Base-by-base conservation (phyloP, 2,888 invertebrate genomes). In the Myopa tessellatipennis region DNA sequence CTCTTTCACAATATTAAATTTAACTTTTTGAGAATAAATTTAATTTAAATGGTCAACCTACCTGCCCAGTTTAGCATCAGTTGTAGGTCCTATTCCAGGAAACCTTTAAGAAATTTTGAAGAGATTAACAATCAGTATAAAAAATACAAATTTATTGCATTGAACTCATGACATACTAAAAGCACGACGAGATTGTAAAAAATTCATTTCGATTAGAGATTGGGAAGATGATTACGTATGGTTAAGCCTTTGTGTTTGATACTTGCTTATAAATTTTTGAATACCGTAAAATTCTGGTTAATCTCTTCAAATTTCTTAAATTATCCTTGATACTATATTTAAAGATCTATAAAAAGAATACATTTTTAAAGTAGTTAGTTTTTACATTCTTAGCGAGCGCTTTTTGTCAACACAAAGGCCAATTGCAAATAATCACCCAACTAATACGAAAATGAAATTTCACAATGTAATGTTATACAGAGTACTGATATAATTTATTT, bases 341-440 rank as follows among this genome's bases (percentile, higher is more conserved):
- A 63, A 81, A 34, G 5, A 55, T 70, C 50, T 38, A 50, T 52
- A 69, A 52, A 70, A 65, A 4, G 5, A 14, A 70, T 55, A 70
- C 55, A 70, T 84, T 83, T 83, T 82, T 81, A 83, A 82, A 80
- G 80, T 82, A 85, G 82, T 83, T 82, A 73, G 71, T 82, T 78
- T 81, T 80, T 79, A 80, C 79, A 80, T 80, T 70, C n/a, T 83
- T 83, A 85, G 86, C 86, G 86, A 88, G 89, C 89, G 87, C 89
- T 89, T 89, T 89, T 89, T 88, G 87, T 88, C 89, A 89, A 89
- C 88, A 89, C 88, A 89, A 89, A 89, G 88, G 89, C 88, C 89
- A 89, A 89, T 89, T 89, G 88, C 89, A 89, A 88, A 88, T 89
- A 89, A 88, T 89, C 89, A 89, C 88, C 89, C 87, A 88, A 88